Evolutionary conservation across 2,797 vertebrate genomes (phyloP).

Genomic region (Thunnus albacares): DNA sequence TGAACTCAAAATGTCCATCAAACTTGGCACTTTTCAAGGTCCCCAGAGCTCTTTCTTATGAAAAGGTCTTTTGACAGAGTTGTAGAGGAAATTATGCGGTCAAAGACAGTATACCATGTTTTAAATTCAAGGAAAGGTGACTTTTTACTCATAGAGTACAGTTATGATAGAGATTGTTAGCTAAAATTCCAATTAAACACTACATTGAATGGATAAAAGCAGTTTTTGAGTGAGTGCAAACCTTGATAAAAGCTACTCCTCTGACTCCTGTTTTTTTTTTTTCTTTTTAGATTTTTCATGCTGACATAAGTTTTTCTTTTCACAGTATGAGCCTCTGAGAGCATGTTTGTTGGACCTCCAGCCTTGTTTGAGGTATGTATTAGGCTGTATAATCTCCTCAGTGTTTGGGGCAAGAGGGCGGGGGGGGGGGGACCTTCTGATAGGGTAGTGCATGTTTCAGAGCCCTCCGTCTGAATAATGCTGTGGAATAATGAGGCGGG

Average conservation of each 20-base stretch:
- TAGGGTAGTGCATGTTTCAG: slow-evolving; percentile 85
- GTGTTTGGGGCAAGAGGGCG: slow-evolving; percentile 43
- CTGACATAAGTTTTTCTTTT: slow-evolving; percentile 38
- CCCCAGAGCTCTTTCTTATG: slow-evolving; percentile 50
- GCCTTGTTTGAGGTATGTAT: slow-evolving; percentile 73
- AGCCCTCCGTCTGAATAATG: slow-evolving; percentile 89
- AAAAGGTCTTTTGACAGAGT: slow-evolving; percentile 62
- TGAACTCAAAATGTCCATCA: slow-evolving; percentile 69
- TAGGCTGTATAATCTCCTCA: slow-evolving; percentile 79
- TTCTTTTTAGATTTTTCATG: slow-evolving; percentile 10
- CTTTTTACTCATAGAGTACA: slow-evolving; percentile 32
- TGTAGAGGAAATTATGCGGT: slow-evolving; percentile 56
- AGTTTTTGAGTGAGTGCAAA: slow-evolving; percentile 18
- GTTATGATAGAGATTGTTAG: slow-evolving; percentile 2
- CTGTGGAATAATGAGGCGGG: slow-evolving; percentile 89
- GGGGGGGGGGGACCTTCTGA: slow-evolving; percentile 60
- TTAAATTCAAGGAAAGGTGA: slow-evolving; percentile 47
- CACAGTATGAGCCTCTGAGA: slow-evolving; percentile 39
- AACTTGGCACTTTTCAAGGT: slow-evolving; percentile 72
- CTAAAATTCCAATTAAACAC: slow-evolving; percentile 44
- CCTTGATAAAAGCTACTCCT: slow-evolving; percentile 11
- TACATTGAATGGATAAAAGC: slow-evolving; percentile 29
- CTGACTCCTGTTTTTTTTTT: background rate
- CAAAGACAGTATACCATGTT: slow-evolving; percentile 38
- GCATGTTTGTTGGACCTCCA: slow-evolving; percentile 69